Evolutionary conservation across 2,797 vertebrate genomes (phyloP).

Genomic region (Bryconaethiops microstoma): DNA sequence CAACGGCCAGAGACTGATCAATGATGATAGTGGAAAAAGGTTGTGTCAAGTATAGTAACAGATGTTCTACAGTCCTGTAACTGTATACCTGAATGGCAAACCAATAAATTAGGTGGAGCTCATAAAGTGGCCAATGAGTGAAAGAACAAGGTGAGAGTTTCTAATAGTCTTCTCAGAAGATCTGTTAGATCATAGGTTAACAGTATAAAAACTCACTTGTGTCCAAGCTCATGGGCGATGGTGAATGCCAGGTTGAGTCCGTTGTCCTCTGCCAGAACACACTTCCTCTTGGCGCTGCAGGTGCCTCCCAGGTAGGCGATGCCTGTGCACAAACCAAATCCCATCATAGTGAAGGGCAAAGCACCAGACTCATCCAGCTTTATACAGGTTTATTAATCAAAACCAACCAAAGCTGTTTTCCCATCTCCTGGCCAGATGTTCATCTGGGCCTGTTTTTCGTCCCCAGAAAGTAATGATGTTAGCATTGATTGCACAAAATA

Average conservation of each 20-base stretch:
- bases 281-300: constrained; percentile 94
- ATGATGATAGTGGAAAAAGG: no score
- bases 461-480: constrained; percentile 10
- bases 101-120: background rate
- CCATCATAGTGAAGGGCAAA: background rate
- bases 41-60: no score
- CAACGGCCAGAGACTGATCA: no score
- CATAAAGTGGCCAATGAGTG: background rate
- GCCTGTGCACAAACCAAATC: constrained; percentile 74
- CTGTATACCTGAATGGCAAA: background rate
- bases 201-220: constrained; percentile 85
- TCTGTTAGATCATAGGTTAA: background rate
- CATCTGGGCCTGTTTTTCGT: constrained; percentile 17
- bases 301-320: constrained; percentile 94
- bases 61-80: no score
- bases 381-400: constrained; percentile 7
- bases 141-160: background rate
- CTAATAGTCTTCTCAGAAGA: background rate
- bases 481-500: constrained; percentile 14
- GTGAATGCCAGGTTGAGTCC: constrained; percentile 97
- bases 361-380: constrained; percentile 1
- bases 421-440: constrained; percentile 27
- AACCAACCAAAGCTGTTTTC: constrained; percentile 6
- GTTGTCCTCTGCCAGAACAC: constrained; percentile 95
- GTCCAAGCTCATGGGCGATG: constrained; percentile 95